Conservation (phyloP, 2,113 vertebrate species). For the Neodontobutis hainanensis region DNA sequence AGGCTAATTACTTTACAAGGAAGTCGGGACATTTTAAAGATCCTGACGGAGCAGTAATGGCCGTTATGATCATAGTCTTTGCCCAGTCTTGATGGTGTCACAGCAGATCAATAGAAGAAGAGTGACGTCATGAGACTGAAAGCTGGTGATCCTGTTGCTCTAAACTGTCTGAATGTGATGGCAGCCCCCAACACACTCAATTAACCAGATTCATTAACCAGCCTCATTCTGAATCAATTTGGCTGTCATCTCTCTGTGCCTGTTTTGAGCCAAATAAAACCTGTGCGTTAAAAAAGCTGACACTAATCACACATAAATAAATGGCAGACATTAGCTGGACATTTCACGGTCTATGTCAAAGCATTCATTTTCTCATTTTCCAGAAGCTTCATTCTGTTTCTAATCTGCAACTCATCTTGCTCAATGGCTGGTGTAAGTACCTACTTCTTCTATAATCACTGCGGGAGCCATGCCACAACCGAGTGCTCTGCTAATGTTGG, state of each 20-base stretch:
- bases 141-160: conserved; percentile 36
- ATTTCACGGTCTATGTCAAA: conserved; percentile 62
- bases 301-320: conserved; percentile 74
- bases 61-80: conserved; percentile 39
- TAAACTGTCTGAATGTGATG: conserved; percentile 51
- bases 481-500: neutral
- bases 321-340: conserved; percentile 59
- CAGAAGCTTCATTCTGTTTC: neutral
- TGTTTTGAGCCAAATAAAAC: conserved; percentile 73
- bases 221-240: conserved; percentile 78
- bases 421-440: neutral
- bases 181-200: conserved; percentile 73
- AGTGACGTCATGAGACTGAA: conserved; percentile 46
- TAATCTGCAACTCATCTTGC: conserved; percentile 3
- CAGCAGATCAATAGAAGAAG: conserved; percentile 68
- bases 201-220: conserved; percentile 74
- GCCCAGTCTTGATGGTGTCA: conserved; percentile 56
- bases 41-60: conserved; percentile 55
- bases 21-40: conserved; percentile 51
- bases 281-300: conserved; percentile 39
- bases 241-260: conserved; percentile 51
- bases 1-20: conserved; percentile 65
- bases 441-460: conserved; percentile 4
- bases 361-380: conserved; percentile 48
- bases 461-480: neutral